These are phyloP conservation scores for Pampusana beccarii DNA, from an alignment of 2,113 vertebrate genomes.

Conservation along the genomic window DNA sequence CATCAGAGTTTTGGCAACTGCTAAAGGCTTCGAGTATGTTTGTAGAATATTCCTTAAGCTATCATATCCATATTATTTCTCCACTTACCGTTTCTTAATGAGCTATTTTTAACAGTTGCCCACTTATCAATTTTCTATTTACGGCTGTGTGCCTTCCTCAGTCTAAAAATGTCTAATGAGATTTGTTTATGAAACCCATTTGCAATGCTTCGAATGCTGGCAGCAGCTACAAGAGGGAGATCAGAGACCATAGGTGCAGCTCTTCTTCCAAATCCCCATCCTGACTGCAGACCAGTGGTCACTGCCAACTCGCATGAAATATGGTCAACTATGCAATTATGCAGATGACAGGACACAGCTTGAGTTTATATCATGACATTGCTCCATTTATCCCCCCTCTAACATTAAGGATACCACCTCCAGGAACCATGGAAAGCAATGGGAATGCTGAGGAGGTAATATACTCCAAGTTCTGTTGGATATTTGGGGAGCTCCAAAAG, in stretches of 20 bases:
- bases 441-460: not conserved
- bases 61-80: constrained; percentile 73
- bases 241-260: constrained; percentile 51
- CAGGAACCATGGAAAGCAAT: not conserved
- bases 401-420: not conserved
- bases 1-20: constrained; percentile 68
- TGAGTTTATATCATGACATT: constrained; percentile 2
- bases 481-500: constrained; percentile 1
- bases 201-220: constrained; percentile 68
- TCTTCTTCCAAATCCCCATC: constrained; percentile 20
- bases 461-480: not conserved
- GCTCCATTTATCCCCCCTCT: not conserved
- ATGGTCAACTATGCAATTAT: not conserved
- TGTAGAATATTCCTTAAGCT: constrained; percentile 70
- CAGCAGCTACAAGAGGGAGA: constrained; percentile 52
- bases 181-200: constrained; percentile 61
- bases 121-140: constrained; percentile 72
- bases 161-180: constrained; percentile 70
- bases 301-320: constrained; percentile 37
- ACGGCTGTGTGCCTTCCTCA: constrained; percentile 63
- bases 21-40: not conserved
- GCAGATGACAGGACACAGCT: constrained; percentile 17
- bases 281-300: not conserved
- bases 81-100: constrained; percentile 74
- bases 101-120: constrained; percentile 71